Evolutionary conservation across 1,140 invertebrate species (phyloP), one percentile per base, ranked within the genome.

Genomic region (Sitodiplosis mosellana): DNA sequence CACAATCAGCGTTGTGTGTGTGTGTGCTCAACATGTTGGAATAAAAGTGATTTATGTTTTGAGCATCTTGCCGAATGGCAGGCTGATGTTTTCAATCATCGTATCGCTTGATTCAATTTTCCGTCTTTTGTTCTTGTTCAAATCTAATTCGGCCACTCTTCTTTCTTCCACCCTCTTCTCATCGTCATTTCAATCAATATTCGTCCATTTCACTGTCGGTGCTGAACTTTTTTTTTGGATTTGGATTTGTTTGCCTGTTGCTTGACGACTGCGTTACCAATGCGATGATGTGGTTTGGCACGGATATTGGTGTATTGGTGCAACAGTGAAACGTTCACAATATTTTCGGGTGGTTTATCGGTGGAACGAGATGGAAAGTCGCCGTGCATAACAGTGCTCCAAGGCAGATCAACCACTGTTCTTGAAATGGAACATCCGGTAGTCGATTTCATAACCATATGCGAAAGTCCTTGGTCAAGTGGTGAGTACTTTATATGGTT

Each of bases 361-460:
- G 81, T 81, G 58, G 90, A 94, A 63, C 80, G 83, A 64, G 81
- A 84, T 50, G 85, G 86, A 48, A 74, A 83, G 57, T 88, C 90
- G 48, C 92, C 92, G 51, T 91, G 89, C 65, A 85, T 99, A 60
- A 95, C 93, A 19, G 88, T 97, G 49, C 87, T 96, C 60, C 86
- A 90, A 64, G 62, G 62, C 33, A 91, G 92, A 71, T 85, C 82
- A 51, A 95, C 90, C 37, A 97, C 93, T 2, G 91, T 97, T 45
- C 70, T 98, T 53, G 93, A 99, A 74, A 98, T 99, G 95, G 95
- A 99, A 60, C 90, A 97, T 68, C 87, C 83, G 60, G 91, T 99
- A 45, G 78, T 98, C 45, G 93, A 96, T 74, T 98, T 99, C 74
- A 81, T 97, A 56, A 87, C 86, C 22, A 71, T 96, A 18, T 94